Percentiles rank a stretch among this genome's conserved stretches.
phyloP scores from a whole-genome alignment of 2,888 invertebrate species.

The Deilephila elpenor region DNA sequence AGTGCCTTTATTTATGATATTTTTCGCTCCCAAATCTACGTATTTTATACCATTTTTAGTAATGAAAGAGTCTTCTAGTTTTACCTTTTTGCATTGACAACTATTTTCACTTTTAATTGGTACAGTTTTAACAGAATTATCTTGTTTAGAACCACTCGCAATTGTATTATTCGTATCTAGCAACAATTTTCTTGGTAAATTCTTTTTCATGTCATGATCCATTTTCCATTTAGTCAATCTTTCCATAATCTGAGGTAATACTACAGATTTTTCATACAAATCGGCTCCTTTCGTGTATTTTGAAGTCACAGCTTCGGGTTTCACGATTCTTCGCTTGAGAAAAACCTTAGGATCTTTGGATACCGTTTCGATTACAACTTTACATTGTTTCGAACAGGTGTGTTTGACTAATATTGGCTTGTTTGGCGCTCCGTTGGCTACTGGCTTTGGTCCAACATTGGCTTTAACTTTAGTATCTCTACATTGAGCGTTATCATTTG shows the following conservation, averaged over 20 bases:
- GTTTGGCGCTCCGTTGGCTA: too few relatives aligned
- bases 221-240: neutral
- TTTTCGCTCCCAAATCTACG: too few relatives aligned
- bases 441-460: too few relatives aligned
- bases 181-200: neutral
- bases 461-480: too few relatives aligned
- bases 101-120: neutral
- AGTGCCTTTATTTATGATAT: too few relatives aligned
- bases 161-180: neutral
- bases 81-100: too few relatives aligned
- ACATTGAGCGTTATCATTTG: too few relatives aligned
- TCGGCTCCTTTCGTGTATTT: conserved; percentile 6
- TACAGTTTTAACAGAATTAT: neutral
- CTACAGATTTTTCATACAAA: conserved; percentile 6
- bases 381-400: neutral
- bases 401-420: neutral
- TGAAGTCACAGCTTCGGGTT: neutral
- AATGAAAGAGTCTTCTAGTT: too few relatives aligned
- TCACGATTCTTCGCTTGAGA: neutral
- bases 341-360: conserved; percentile 10
- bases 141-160: neutral
- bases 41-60: too few relatives aligned
- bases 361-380: conserved; percentile 12
- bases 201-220: neutral
- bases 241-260: conserved; percentile 16